Base-by-base conservation (phyloP, 2,797 vertebrate genomes). In the Phoebastria nigripes region DNA sequence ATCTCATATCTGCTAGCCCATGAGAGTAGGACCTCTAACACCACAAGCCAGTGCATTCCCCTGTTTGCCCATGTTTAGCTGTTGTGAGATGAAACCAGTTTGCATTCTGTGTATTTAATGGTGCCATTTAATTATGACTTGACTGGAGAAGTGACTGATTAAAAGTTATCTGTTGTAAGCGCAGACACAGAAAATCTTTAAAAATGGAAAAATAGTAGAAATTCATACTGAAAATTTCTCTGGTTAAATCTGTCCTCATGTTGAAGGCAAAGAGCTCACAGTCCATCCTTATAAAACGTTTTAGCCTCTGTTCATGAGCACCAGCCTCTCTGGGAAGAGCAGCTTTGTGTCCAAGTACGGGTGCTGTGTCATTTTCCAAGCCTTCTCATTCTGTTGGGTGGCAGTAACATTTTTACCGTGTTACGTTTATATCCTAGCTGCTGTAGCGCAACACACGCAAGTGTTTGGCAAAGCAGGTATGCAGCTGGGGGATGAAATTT, bases 21-120 rank as follows among this genome's bases (percentile, higher is more conserved):
- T 65, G 77, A 76, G 72, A 83, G 39, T 69, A 74, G 42, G n/a
- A 52, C 55, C 42, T 77, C 31, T 46, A 61, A 42, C 46, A 61
- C 14, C 52, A 42, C 0, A 0, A 54, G 73, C 47, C 70, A 15
- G 49, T 26, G 29, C 8, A 11, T 21, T 19, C 70, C 56, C 51
- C 37, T 12, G 2, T 25, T 18, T 49, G 71, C 37, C 46, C 42
- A 3, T n/a, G 4, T 66, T 39, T 33, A 42, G 13, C 20, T 88
- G 55, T 63, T 82, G 37, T 61, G 59, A 78, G 42, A 21, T 86
- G 63, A n/a, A 28, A 65, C 28, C 10, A 21, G 44, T 52, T 89
- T 89, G 39, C 35, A 26, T 46, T 72, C 54, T 86, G 41, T 52
- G 51, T n/a, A 39, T 82, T 71, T 87, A 58, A 26, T 80, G 15